phyloP scores from a whole-genome alignment of 2,888 invertebrate genomes.

The Apotomis capreana region DNA sequence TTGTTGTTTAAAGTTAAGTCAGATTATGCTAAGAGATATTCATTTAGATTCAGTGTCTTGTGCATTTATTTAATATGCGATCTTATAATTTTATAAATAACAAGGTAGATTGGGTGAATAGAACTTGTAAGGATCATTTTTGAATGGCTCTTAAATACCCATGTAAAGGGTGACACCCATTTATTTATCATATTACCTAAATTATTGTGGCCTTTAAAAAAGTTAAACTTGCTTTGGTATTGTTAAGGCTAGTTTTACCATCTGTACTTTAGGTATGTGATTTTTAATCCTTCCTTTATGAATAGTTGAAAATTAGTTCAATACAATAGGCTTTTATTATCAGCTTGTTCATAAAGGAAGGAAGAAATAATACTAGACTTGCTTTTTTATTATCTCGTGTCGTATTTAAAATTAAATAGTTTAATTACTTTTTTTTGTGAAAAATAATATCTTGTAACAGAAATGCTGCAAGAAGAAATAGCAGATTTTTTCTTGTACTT shows the following conservation, averaged over 20 bases:
- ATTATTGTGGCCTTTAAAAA: conserved; percentile 80
- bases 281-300: conserved; percentile 59
- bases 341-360: conserved; percentile 57
- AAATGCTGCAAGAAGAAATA: conserved; percentile 59
- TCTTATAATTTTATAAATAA: conserved; percentile 37
- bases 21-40: conserved; percentile 41
- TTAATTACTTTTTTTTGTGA: conserved; percentile 55
- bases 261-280: conserved; percentile 65
- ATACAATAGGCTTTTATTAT: conserved; percentile 44
- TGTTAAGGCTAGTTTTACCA: conserved; percentile 73
- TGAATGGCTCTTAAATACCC: conserved; percentile 66
- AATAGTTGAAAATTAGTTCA: conserved; percentile 50
- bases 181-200: conserved; percentile 78
- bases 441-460: conserved; percentile 54
- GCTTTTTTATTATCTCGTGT: conserved; percentile 52
- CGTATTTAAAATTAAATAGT: conserved; percentile 57
- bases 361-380: conserved; percentile 57
- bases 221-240: conserved; percentile 79
- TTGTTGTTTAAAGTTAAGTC: conserved; percentile 22
- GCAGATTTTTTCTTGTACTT: conserved; percentile 63
- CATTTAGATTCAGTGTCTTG: conserved; percentile 37
- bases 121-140: conserved; percentile 64
- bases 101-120: conserved; percentile 73
- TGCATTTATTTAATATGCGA: conserved; percentile 36
- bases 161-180: conserved; percentile 68